These are phyloP conservation scores for Anthopleura sola DNA, from an alignment of 64 coral and sea anemone species.

Conservation along the genomic window DNA sequence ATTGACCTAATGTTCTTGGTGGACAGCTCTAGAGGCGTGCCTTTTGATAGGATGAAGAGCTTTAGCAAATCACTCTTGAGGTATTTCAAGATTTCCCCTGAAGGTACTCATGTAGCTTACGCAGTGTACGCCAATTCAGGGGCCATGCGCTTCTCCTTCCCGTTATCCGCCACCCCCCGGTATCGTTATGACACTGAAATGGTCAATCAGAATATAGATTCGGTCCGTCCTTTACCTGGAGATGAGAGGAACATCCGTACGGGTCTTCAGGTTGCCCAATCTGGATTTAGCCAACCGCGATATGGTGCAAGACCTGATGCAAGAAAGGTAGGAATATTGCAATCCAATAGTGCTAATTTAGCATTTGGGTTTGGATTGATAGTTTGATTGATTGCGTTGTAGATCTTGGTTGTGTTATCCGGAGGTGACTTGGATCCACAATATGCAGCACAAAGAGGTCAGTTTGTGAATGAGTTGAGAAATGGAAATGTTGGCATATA, in stretches of 20 bases:
- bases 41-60: background rate
- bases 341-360: background rate
- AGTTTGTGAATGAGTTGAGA: conserved; percentile 31
- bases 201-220: background rate
- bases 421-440: conserved; percentile 49
- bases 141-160: background rate
- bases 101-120: conserved; percentile 10
- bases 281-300: background rate
- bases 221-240: background rate
- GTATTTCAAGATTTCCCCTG: background rate
- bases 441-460: conserved; percentile 21
- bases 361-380: too few relatives aligned
- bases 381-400: background rate
- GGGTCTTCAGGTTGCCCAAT: background rate
- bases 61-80: background rate
- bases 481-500: conserved; percentile 49
- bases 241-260: background rate
- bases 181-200: background rate
- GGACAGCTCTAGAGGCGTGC: background rate
- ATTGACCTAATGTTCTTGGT: conserved; percentile 7
- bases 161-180: background rate
- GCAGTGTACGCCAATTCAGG: background rate
- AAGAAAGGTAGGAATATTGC: conserved; percentile 6
- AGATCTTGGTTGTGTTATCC: conserved; percentile 63
- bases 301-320: background rate